Evolutionary conservation across 2,888 invertebrate genomes (phyloP).

Genomic region (Osmoderma eremita): DNA sequence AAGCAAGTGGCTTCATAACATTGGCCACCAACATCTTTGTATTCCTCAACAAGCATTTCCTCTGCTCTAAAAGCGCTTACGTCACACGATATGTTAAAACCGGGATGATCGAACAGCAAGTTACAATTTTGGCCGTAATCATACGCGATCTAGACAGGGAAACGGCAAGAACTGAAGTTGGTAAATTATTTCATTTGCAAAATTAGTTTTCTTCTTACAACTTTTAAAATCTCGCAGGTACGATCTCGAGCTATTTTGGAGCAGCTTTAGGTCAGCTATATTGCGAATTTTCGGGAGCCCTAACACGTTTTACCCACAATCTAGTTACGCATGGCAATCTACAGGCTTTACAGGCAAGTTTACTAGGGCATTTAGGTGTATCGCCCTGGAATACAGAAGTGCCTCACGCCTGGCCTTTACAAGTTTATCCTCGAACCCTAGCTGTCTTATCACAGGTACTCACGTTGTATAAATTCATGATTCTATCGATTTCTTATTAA

Average conservation of each 20-base stretch:
- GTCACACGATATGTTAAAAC: constrained; percentile 75
- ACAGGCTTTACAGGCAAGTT: constrained; percentile 75
- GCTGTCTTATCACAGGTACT: constrained; percentile 83
- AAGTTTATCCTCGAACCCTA: constrained; percentile 80
- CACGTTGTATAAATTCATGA: neutral
- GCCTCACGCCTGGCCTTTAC: constrained; percentile 78
- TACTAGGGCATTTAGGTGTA: constrained; percentile 79
- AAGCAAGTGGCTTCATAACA: constrained; percentile 84
- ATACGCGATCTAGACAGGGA: constrained; percentile 92
- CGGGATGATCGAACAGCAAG: constrained; percentile 86
- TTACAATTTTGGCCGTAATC: constrained; percentile 86
- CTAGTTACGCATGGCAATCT: constrained; percentile 78
- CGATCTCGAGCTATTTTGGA: constrained; percentile 80
- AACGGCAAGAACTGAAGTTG: constrained; percentile 83
- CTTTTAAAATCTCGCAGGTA: constrained; percentile 63
- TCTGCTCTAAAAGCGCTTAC: constrained; percentile 77
- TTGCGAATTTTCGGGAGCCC: constrained; percentile 78
- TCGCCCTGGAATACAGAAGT: constrained; percentile 75
- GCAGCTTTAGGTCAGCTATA: constrained; percentile 76
- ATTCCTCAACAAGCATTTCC: constrained; percentile 84
- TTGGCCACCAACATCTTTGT: constrained; percentile 88
- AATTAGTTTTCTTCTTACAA: constrained; percentile 1
- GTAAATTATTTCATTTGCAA: constrained; percentile 55
- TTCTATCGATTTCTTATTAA: constrained; percentile 11
- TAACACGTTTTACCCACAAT: constrained; percentile 84